Percentiles rank a stretch among this genome's conserved stretches.
Conservation (phyloP, 2,113 vertebrate genomes). For the Tragelaphus buxtoni region DNA sequence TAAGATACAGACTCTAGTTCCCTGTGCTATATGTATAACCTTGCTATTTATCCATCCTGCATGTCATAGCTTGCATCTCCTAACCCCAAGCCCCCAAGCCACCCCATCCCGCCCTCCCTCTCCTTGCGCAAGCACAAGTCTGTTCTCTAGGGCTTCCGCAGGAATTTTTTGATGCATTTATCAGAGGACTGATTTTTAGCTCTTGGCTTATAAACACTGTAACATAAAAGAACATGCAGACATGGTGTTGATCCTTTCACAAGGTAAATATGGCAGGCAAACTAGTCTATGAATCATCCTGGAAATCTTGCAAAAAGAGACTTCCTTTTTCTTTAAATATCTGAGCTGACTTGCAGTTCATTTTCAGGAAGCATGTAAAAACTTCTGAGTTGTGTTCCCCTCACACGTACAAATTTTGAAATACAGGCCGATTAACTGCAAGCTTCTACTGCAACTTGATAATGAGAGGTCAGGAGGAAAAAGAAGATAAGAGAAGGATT, state of each 20-base stretch:
- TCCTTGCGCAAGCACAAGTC: not conserved
- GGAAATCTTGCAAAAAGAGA: not conserved
- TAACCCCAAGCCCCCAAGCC: not conserved
- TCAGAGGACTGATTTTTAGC: not conserved
- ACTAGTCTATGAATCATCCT: not conserved
- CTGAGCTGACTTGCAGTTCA: not conserved
- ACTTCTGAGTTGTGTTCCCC: not conserved
- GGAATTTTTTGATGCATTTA: not conserved
- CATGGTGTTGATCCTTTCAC: not conserved
- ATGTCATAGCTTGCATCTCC: not conserved
- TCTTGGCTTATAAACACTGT: not conserved
- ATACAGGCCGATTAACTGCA: not conserved
- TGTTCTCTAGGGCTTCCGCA: not conserved
- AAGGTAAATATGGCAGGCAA: not conserved
- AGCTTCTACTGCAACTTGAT: not conserved
- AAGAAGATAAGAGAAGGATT: not conserved
- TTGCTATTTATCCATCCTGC: not conserved
- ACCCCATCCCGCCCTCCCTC: accelerated
- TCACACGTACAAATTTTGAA: not conserved
- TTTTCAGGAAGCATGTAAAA: not conserved
- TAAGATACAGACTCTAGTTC: not conserved
- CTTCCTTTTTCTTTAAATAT: not conserved
- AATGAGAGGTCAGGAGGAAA: not conserved
- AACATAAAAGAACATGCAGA: not conserved
- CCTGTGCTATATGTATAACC: not conserved